Conservation (phyloP, 2,797 vertebrate species). For the Hoplostethus atlanticus region DNA sequence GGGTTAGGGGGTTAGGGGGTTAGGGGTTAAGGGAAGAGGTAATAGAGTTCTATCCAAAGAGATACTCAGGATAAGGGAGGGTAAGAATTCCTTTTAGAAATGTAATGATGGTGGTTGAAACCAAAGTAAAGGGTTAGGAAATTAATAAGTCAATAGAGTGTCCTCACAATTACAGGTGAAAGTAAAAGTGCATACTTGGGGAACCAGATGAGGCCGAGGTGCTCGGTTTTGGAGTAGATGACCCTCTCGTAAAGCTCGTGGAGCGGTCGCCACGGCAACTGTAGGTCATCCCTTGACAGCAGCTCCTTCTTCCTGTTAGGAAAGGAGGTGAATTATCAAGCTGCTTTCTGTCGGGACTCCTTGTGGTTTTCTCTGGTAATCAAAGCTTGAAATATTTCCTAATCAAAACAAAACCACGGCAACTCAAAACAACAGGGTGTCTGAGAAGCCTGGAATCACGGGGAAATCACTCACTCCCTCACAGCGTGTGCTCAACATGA, state of each 20-base stretch:
- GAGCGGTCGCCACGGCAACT: conserved; percentile 96
- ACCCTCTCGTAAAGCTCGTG: conserved; percentile 94
- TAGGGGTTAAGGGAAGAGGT: too few relatives aligned
- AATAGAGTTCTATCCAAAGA: background rate
- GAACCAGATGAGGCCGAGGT: conserved; percentile 98
- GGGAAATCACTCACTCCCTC: conserved; percentile 48
- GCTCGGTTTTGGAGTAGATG: conserved; percentile 96
- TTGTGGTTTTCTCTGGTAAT: conserved; percentile 22
- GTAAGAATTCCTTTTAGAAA: too few relatives aligned
- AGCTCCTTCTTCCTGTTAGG: conserved; percentile 95
- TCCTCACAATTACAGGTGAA: background rate
- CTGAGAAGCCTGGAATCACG: conserved; percentile 36
- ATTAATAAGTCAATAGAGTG: too few relatives aligned
- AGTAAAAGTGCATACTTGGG: conserved; percentile 88
- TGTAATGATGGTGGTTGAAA: background rate
- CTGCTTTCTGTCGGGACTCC: conserved; percentile 4
- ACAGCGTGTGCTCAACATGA: conserved; percentile 23
- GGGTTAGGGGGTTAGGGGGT: too few relatives aligned
- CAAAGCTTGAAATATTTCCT: conserved; percentile 7
- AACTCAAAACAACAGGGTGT: conserved; percentile 37
- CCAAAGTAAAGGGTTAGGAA: background rate
- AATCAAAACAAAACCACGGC: conserved; percentile 19
- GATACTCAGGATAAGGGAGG: background rate
- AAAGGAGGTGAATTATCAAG: conserved; percentile 36
- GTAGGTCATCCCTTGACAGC: conserved; percentile 94